Evolutionary conservation across 2,113 vertebrate species (phyloP).

Genomic region (Engraulis encrasicolus): DNA sequence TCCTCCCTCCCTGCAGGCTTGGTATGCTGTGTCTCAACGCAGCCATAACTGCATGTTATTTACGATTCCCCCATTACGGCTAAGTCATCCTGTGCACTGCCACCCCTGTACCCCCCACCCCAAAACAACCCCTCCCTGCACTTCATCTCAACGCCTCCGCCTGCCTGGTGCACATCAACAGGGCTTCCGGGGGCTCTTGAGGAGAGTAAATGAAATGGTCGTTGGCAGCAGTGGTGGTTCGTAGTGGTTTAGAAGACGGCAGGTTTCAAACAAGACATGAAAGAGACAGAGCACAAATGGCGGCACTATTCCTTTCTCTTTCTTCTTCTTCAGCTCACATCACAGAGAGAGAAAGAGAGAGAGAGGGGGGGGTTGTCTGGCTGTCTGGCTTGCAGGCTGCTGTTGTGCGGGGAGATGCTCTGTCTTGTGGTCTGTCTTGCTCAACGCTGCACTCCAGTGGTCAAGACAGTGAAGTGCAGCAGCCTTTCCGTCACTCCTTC

Average conservation of each 20-base stretch:
- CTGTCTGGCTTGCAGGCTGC: not conserved
- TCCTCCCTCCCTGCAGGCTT: not conserved
- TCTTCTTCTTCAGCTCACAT: slow-evolving; percentile 4
- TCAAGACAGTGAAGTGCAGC: not conserved
- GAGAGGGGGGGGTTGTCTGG: too few relatives aligned
- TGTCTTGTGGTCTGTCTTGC: slow-evolving; percentile 34
- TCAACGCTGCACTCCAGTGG: slow-evolving; percentile 54
- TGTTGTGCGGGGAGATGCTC: not conserved
- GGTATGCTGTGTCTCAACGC: slow-evolving; percentile 13
- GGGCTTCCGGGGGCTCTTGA: not conserved
- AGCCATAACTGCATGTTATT: slow-evolving; percentile 9
- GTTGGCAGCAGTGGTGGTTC: not conserved
- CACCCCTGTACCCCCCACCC: not conserved
- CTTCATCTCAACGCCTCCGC: not conserved
- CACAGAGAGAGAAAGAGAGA: not conserved
- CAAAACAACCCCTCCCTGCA: not conserved
- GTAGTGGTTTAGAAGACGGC: not conserved
- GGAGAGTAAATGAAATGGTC: not conserved
- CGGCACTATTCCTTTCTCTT: not conserved
- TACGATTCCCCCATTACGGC: slow-evolving; percentile 3
- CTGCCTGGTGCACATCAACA: not conserved
- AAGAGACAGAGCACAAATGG: not conserved
- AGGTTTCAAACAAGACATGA: not conserved
- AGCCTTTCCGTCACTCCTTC: slow-evolving; percentile 37
- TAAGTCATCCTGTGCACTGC: slow-evolving; percentile 6